These are phyloP conservation scores for Gryon sp. DNA, from an alignment of 1,140 invertebrate genomes.

Conservation along the genomic window DNA sequence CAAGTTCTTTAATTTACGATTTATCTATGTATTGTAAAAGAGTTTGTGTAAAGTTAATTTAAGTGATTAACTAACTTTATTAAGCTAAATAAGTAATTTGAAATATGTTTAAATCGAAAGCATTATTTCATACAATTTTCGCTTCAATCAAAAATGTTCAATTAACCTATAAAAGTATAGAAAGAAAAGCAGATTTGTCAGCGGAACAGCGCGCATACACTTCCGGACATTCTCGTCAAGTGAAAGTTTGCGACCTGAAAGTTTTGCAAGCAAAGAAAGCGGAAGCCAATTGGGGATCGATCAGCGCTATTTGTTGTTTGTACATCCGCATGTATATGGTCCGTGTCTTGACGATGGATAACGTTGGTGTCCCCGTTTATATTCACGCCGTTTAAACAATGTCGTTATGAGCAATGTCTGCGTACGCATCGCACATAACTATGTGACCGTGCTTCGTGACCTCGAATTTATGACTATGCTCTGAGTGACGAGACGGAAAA, in stretches of 20 bases:
- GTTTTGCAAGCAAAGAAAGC: conserved; percentile 51
- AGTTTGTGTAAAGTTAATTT: too few species aligned
- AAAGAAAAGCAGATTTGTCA: too few species aligned
- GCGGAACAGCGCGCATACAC: background rate
- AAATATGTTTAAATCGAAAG: too few species aligned
- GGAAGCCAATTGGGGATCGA: conserved; percentile 49
- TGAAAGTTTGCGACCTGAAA: conserved; percentile 46
- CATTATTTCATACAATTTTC: too few species aligned
- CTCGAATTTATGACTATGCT: background rate
- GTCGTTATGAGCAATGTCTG: conserved; percentile 1
- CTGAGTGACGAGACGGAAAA: background rate
- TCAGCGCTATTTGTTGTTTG: conserved; percentile 24
- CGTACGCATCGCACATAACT: background rate
- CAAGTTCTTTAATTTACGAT: too few species aligned
- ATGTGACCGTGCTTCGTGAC: conserved; percentile 6
- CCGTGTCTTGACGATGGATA: conserved; percentile 11
- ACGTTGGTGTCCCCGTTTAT: conserved; percentile 17
- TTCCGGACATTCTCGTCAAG: conserved; percentile 31
- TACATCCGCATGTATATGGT: conserved; percentile 15
- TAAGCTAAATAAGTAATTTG: too few species aligned
- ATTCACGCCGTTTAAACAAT: conserved; percentile 18
- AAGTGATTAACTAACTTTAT: too few species aligned
- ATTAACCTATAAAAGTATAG: too few species aligned
- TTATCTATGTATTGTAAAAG: too few species aligned
- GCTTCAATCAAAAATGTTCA: too few species aligned